Percentiles rank a stretch among this genome's conserved stretches.
These are phyloP conservation scores for Clarias fuscus DNA, from an alignment of 2,797 vertebrate genomes.

Conservation along the genomic window DNA sequence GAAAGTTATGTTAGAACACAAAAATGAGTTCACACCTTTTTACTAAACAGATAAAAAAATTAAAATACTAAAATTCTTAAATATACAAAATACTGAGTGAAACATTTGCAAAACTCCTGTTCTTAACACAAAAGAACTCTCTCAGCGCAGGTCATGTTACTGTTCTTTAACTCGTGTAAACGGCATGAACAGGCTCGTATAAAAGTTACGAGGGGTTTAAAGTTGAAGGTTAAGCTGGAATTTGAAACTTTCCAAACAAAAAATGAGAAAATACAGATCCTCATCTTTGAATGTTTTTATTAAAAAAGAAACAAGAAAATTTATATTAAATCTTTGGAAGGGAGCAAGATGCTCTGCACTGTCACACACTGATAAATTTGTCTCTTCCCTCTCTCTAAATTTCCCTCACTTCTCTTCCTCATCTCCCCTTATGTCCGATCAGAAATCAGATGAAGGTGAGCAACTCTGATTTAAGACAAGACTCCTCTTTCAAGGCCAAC, in stretches of 20 bases:
- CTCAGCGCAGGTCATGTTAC: not conserved
- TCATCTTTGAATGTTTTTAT: not conserved
- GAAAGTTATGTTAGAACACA: not conserved
- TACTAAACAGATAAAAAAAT: not conserved
- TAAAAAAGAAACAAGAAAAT: not conserved
- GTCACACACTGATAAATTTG: conserved; percentile 40
- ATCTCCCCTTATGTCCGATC: conserved; percentile 53
- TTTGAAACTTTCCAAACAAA: not conserved
- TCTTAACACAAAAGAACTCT: not conserved
- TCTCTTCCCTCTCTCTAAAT: conserved; percentile 21
- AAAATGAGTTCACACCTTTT: not conserved
- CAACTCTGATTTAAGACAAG: conserved; percentile 63
- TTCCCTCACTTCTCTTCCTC: conserved; percentile 49
- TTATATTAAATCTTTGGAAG: not conserved
- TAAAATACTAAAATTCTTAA: not conserved
- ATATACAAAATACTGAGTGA: not conserved
- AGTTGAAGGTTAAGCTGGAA: conserved; percentile 9
- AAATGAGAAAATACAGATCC: not conserved
- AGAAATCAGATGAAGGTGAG: conserved; percentile 54
- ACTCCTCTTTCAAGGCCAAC: conserved; percentile 60
- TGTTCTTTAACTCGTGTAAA: not conserved
- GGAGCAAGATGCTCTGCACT: conserved; percentile 24
- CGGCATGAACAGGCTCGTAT: not conserved
- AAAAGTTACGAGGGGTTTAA: not conserved
- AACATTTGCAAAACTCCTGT: not conserved